Evolutionary conservation across 2,888 invertebrate genomes (phyloP).

Genomic region (Arge pagana): DNA sequence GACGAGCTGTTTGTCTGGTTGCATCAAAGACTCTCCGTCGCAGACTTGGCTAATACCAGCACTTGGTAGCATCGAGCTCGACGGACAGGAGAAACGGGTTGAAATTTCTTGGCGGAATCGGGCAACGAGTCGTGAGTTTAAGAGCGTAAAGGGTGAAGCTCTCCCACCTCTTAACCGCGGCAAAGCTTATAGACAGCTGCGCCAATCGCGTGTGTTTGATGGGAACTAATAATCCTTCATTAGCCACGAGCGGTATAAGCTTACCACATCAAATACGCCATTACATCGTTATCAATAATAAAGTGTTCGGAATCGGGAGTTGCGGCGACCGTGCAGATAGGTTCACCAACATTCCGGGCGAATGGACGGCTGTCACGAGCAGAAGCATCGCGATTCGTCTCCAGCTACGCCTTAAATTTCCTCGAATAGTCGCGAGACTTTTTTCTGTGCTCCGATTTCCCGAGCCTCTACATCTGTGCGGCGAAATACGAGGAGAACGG

Average conservation of each 20-base stretch:
- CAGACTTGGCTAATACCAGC: no score
- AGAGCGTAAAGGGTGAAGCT: no score
- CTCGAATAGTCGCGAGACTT: neutral
- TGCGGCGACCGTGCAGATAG: neutral
- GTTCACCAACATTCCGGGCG: slow-evolving; percentile 6
- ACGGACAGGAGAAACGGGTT: no score
- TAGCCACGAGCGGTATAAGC: slow-evolving; percentile 8
- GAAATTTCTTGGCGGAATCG: no score
- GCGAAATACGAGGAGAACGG: no score
- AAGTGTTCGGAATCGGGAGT: slow-evolving; percentile 14
- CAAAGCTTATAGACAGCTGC: no score
- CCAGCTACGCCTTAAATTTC: neutral
- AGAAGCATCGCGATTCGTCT: slow-evolving; percentile 12
- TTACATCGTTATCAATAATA: slow-evolving; percentile 15
- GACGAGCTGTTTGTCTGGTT: no score
- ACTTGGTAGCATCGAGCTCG: no score
- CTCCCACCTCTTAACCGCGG: no score
- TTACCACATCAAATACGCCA: slow-evolving; percentile 14
- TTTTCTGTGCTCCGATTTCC: neutral
- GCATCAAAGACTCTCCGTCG: no score
- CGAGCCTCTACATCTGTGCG: no score
- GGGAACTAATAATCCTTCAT: slow-evolving; percentile 17
- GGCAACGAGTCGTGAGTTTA: no score
- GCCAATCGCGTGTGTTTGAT: slow-evolving; percentile 17
- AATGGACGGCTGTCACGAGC: slow-evolving; percentile 10